Base-by-base conservation (phyloP, 92 coral and sea anemone species). In the Paramuricea clavata region DNA sequence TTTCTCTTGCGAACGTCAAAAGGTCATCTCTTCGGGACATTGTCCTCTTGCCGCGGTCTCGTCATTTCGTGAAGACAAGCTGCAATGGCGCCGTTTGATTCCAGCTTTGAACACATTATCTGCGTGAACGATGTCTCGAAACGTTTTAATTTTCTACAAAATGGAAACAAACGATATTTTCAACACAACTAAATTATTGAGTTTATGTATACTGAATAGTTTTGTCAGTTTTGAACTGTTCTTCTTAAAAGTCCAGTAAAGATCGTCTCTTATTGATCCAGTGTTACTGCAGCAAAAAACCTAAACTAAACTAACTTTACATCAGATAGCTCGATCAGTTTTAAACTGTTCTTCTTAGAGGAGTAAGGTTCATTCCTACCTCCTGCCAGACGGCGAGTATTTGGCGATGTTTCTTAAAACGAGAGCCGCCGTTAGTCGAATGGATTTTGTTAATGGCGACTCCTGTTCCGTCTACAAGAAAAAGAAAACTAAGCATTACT, bases 361-460 rank as follows among this genome's bases (percentile, higher is more conserved):
- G 69, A 25, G 85, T 23, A 41, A 21, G 44, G 44, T 4, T 10
- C 4, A 39, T 39, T 25, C 92, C 17, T 65, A 96, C 99, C 98
- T 96, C 90, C 98, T 92, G 21, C 98, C 99, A 33, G 88, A 80
- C n/a, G 97, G 95, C 1, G 99, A 96, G 87, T 96, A 93, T 52
- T 96, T 98, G 11, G 99, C 99, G 52, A 92, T 90, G 74, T 96
- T 96, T 78, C 99, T 89, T 13, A 96, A 92, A 27, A 96, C 97
- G 15, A 96, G 97, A 33, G 98, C 98, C 2, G 99, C 95, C 19
- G 98, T 96, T 49, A 96, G 82, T 25, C 99, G 93, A 17, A 96
- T 91, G 54, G 99, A 91, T 86, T 96, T 96, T 17, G 99, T 96
- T 81, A 96, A 83, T 67, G 99, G 99, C 15, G 98, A 93, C 87